Evolutionary conservation across 2,797 vertebrate genomes (phyloP).

Genomic region (Todus mexicanus): DNA sequence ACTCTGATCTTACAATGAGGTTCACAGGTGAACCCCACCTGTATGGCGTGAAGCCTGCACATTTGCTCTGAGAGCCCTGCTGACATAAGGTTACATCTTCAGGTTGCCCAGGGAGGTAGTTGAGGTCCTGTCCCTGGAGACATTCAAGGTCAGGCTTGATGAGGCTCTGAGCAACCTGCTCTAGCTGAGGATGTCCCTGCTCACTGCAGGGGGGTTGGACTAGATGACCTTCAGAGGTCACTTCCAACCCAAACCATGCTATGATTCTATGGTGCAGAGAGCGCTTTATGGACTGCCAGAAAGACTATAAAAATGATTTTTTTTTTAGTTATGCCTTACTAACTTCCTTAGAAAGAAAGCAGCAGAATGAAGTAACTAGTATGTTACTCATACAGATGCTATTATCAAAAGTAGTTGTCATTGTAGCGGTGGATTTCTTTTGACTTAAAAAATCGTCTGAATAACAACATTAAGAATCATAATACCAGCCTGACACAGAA

Average conservation of each 20-base stretch:
- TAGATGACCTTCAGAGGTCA: too few relatives aligned
- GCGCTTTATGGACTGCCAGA: not conserved
- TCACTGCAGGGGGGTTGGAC: too few relatives aligned
- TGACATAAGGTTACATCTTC: not conserved
- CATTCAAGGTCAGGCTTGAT: too few relatives aligned
- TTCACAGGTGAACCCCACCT: not conserved
- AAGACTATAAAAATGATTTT: not conserved
- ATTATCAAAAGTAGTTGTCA: not conserved
- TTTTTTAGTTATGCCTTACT: not conserved
- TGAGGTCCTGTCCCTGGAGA: too few relatives aligned
- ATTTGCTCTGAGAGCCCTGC: not conserved
- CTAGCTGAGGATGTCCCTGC: too few relatives aligned
- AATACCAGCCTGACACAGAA: not conserved
- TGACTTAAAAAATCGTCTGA: not conserved
- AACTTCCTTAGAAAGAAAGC: not conserved
- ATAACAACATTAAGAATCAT: not conserved
- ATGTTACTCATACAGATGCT: not conserved
- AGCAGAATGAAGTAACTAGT: not conserved
- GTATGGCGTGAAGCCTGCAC: fast-evolving
- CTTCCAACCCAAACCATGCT: too few relatives aligned
- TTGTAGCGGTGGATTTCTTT: not conserved
- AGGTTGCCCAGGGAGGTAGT: too few relatives aligned
- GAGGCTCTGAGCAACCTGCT: too few relatives aligned
- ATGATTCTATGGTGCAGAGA: too few relatives aligned
- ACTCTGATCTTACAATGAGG: not conserved